A percentile compares a stretch with the other conserved stretches of the same genome.
Conservation (phyloP, 2,888 invertebrate species). For the Leptodirus hochenwartii region DNA sequence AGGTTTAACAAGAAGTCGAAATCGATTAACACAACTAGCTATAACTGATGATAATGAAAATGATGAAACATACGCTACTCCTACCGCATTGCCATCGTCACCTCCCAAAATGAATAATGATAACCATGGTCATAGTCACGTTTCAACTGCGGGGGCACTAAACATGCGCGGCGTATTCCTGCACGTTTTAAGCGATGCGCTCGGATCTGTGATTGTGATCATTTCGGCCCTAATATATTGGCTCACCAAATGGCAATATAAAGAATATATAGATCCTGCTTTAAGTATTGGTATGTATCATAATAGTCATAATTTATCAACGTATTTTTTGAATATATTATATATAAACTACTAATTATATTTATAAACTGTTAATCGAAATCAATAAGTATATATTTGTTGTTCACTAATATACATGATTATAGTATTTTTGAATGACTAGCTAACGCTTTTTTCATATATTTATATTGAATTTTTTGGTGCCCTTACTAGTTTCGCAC, state of each 20-base stretch:
- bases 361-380: too few species aligned
- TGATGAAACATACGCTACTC: constrained; percentile 39
- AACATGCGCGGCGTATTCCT: constrained; percentile 99
- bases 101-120: not conserved
- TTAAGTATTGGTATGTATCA: constrained; percentile 78
- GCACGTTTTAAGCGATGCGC: constrained; percentile 90
- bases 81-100: too few species aligned
- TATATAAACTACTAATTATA: too few species aligned
- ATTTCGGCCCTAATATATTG: constrained; percentile 57
- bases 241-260: constrained; percentile 65
- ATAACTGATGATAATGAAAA: constrained; percentile 57
- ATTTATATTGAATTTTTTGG: too few species aligned
- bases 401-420: too few species aligned
- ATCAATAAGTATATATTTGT: too few species aligned
- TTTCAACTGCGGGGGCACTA: constrained; percentile 52
- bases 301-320: too few species aligned
- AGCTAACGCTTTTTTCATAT: too few species aligned
- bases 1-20: constrained; percentile 35
- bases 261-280: constrained; percentile 84
- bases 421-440: too few species aligned
- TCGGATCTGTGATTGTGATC: constrained; percentile 87
- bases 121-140: constrained; percentile 21
- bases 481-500: too few species aligned
- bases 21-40: constrained; percentile 38
- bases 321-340: too few species aligned